Conservation (phyloP, 2,113 vertebrate genomes). For the Nothocercus nigrocapillus region DNA sequence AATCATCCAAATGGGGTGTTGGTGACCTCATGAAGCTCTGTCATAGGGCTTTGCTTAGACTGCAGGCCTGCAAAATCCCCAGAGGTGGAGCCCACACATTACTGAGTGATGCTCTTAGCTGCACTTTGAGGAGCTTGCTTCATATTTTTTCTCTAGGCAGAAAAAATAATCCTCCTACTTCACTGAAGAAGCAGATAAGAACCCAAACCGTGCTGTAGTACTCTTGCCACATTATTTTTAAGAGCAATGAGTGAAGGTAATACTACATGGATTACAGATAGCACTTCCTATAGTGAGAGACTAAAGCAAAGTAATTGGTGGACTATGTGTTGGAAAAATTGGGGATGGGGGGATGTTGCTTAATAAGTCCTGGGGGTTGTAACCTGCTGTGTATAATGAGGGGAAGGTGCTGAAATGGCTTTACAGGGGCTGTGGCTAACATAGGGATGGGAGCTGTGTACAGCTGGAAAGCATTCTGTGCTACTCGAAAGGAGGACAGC, state of each 20-base stretch:
- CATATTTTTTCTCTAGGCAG: background rate
- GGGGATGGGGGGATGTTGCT: background rate
- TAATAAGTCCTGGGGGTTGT: background rate
- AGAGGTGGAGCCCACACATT: rapidly evolving
- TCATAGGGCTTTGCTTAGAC: background rate
- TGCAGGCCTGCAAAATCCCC: background rate
- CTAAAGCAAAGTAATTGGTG: background rate
- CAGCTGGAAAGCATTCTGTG: rapidly evolving
- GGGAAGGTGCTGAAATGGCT: background rate
- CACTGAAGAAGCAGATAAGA: background rate
- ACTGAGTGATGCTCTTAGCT: background rate
- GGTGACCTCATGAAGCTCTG: background rate
- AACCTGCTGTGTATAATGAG: background rate
- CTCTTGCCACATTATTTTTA: background rate
- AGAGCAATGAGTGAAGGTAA: background rate
- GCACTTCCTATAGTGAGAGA: background rate
- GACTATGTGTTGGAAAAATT: background rate
- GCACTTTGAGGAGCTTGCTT: background rate
- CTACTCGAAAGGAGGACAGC: background rate
- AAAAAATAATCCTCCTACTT: background rate
- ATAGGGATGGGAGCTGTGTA: background rate
- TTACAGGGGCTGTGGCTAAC: background rate
- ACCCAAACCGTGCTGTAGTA: background rate
- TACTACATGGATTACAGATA: background rate
- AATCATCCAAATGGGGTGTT: background rate